Percentiles rank a stretch among this genome's conserved stretches.
Conservation (phyloP, 2,797 vertebrate genomes). For the Benthosema pterotum region DNA sequence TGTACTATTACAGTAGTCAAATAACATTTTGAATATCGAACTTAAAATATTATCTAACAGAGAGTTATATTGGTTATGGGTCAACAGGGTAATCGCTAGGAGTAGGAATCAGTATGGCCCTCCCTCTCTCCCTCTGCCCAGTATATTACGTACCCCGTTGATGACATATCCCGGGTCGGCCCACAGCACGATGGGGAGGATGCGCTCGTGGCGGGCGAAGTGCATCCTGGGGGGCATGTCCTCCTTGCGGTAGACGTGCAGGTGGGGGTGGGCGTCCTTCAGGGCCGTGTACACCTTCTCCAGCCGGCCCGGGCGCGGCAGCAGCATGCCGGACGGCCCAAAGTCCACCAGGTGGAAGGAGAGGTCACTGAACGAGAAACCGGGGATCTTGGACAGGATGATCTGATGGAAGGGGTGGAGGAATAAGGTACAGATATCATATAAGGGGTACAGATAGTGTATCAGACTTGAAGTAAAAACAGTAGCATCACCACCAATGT, state of each 20-base stretch:
- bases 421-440: no score
- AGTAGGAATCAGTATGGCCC: no score
- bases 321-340: constrained; percentile 85
- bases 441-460: no score
- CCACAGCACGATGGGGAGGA: constrained; percentile 87
- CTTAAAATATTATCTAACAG: no score
- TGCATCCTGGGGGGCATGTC: constrained; percentile 81
- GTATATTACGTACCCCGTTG: constrained; percentile 83
- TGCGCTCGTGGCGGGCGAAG: constrained; percentile 79
- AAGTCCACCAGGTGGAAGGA: constrained; percentile 90
- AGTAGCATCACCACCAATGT: no score
- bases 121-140: no score
- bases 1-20: no score
- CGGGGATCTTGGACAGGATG: constrained; percentile 64
- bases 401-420: constrained; percentile 71
- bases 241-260: constrained; percentile 90
- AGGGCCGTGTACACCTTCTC: constrained; percentile 84
- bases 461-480: no score
- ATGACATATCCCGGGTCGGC: constrained; percentile 88
- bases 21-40: no score
- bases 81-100: no score
- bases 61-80: no score
- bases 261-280: constrained; percentile 83
- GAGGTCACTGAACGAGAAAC: constrained; percentile 86
- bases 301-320: constrained; percentile 86